Base-by-base conservation (phyloP, 30 jellyfish, hydroid and myxozoan species). In the Rhopilema esculentum region DNA sequence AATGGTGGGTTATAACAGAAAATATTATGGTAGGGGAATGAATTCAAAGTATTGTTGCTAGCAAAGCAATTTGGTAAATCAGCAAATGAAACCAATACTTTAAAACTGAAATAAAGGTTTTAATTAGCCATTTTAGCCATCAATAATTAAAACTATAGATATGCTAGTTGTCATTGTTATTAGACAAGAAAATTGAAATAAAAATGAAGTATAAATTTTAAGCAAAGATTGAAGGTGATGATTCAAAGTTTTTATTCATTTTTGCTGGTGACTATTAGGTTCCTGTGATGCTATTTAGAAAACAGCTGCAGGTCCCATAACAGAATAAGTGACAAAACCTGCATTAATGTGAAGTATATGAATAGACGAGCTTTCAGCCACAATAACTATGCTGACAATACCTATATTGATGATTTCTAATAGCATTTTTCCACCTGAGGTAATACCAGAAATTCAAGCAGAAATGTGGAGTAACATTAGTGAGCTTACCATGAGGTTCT, bases 401-500 rank as follows among this genome's bases (percentile, higher is more conserved):
- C n/a, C n/a, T n/a, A n/a, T n/a, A n/a, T n/a, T n/a, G n/a, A n/a
- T n/a, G n/a, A n/a, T n/a, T n/a, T n/a, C n/a, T n/a, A n/a, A 8
- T 18, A 63, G 73, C 8, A 8, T 18, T 4, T 30, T 63, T 4
- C 21, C 74, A 8, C 74, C 18, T 64, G 30, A 8, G 7, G n/a
- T 64, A 15, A 64, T 19, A 64, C 18, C n/a, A n/a, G n/a, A n/a
- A n/a, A n/a, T n/a, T n/a, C n/a, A n/a, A n/a, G n/a, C n/a, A n/a
- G n/a, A n/a, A n/a, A n/a, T n/a, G n/a, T n/a, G n/a, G n/a, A n/a
- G n/a, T n/a, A n/a, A n/a, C n/a, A n/a, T n/a, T n/a, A n/a, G n/a
- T n/a, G n/a, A 68, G 79, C 99, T 84, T 67, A 95, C 99, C 99
- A 95, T 49, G 27, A 95, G 51, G 63, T 95, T 95, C 70, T 95